Conservation (phyloP, 2,888 invertebrate species). For the Drosophila atripex region DNA sequence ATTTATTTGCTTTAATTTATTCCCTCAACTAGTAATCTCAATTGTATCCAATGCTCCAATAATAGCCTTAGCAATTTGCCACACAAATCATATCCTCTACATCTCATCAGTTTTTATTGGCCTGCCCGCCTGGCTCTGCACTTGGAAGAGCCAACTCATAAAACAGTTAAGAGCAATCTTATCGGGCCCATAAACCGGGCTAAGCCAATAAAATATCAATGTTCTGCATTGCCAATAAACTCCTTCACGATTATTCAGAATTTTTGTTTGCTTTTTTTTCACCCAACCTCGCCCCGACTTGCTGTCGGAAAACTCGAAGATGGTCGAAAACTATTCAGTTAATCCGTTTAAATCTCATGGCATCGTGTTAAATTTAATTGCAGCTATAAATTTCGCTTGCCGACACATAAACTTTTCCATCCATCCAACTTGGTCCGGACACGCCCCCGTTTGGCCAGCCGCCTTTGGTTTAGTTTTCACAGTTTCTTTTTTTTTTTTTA, state of each 20-base stretch:
- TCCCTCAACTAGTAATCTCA: not conserved
- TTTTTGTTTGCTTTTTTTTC: not conserved
- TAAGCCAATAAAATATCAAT: conserved; percentile 78
- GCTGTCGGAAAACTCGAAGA: conserved; percentile 41
- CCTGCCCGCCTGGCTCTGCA: not conserved
- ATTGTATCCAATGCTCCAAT: not conserved
- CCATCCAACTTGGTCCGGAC: conserved; percentile 30
- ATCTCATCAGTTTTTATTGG: conserved; percentile 19
- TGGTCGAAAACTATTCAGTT: conserved; percentile 68
- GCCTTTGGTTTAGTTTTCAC: conserved; percentile 1
- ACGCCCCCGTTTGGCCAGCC: not conserved
- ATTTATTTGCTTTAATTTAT: not conserved
- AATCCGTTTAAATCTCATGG: conserved; percentile 74
- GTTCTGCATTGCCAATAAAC: conserved; percentile 27
- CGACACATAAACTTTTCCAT: conserved; percentile 71
- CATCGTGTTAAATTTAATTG: conserved; percentile 78
- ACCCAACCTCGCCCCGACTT: no score
- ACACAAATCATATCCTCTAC: conserved; percentile 19
- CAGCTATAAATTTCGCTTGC: conserved; percentile 70
- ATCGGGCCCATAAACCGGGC: conserved; percentile 54
- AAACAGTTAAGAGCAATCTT: conserved; percentile 36
- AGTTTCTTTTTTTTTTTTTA: conserved; percentile 7
- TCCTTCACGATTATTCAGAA: conserved; percentile 11
- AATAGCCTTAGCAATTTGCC: conserved; percentile 12
- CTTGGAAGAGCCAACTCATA: conserved; percentile 27